Evolutionary conservation across 1,140 invertebrate genomes (phyloP), one percentile per base, ranked within the genome.

Genomic region (Neelides sp.): DNA sequence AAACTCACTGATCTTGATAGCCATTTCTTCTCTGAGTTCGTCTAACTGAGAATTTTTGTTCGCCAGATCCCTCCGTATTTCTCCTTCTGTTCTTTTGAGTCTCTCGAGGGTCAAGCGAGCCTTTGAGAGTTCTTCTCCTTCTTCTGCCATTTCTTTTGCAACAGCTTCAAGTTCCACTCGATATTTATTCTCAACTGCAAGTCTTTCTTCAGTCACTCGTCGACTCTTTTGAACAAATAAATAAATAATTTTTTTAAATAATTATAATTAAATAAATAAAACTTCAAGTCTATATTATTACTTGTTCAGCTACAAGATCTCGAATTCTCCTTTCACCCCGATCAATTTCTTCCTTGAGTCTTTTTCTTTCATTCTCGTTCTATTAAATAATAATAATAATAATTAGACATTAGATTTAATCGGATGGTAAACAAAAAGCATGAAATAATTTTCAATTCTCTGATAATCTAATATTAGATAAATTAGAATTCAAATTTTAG

Each of bases 111-210:
- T 83, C 55, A 86, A 55, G 66, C 83, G 69, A 1, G 83, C 68
- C 62, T 83, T 83, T 37, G 78, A 77, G 0, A 80, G 76, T n/a
- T 75, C 75, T 59, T 87, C 83, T 75, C 81, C 84, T 62, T 86
- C 81, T 4, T 75, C 75, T 1, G 78, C 78, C n/a, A 85, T 68
- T 61, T 86, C 83, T 17, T 77, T 75, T 10, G 78, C 80, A 23
- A 86, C 66, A 57, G 84, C 79, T 62, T 86, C 83, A 36, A 83
- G 76, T 61, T 78, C 76, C 48, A 78, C 78, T 42, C 75, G 77
- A 64, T 82, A 85, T 1, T 81, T 71, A 48, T 80, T 70, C 61
- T 86, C 83, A 3, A 81, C 77, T 20, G 77, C 77, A 35, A 76
- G 74, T 7, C 80, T 71, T 62, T 85, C 82, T 35, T 85, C 82